Base-by-base conservation (phyloP, 37 sponge, comb jelly and placozoan genomes). In the Geodia barretti region DNA sequence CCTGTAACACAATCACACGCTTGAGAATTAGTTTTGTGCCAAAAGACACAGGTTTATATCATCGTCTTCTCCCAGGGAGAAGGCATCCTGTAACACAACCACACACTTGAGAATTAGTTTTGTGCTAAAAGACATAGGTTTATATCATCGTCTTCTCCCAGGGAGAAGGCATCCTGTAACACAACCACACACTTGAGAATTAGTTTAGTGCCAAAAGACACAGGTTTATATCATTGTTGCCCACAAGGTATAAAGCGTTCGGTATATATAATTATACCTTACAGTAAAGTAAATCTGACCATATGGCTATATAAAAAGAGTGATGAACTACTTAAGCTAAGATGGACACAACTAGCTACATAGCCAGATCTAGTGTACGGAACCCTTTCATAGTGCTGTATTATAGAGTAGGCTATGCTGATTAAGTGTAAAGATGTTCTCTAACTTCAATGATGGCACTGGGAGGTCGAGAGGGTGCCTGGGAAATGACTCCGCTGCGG, bases 381-480 rank as follows among this genome's bases (percentile, higher is more conserved):
- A n/a, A n/a, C n/a, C n/a, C n/a, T n/a, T 47, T 47, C 11, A 7
- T 47, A 17, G 54, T 47, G 54, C 54, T 17, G 54, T 17, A 47
- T 47, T 47, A 47, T 47, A 47, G 14, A 47, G 7, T 17, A 47
- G 7, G 54, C 7, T 47, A 47, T 47, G 11, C 14, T 47, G 11
- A 47, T 7, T 47, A 47, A n/a, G n/a, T n/a, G n/a, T n/a, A n/a
- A n/a, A n/a, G n/a, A n/a, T 47, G 54, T 47, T 7, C 14, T 17
- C 37, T 34, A 4, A 61, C 63, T 37, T 61, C 76, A 59, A 20
- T 34, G 4, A 19, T 4, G 62, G 47, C 2, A 37, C 76, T 75
- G 62, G 62, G 35, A 32, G 76, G 76, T 29, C 38, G 33, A 3
- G 76, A 61, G 2, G 63, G 63, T 3, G 76, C 60, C 36, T 79